These are phyloP conservation scores for Amphipoea lucens DNA, from an alignment of 2,888 invertebrate species.

Conservation along the genomic window DNA sequence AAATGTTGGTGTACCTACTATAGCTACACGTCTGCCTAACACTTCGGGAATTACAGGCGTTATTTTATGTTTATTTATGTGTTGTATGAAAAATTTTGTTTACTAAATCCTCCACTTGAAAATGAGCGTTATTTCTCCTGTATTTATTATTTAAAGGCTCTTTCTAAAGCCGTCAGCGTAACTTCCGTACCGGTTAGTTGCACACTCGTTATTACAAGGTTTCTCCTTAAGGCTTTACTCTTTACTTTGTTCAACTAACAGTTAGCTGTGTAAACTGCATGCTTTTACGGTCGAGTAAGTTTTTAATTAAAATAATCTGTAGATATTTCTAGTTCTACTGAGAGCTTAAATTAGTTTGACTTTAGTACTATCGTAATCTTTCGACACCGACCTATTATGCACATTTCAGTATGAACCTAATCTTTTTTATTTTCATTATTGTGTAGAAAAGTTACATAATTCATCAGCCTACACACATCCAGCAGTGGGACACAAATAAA, in stretches of 20 bases:
- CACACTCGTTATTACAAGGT: constrained; percentile 6
- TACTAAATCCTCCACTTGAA: neutral
- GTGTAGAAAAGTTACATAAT: neutral
- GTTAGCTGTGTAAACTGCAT: constrained; percentile 25
- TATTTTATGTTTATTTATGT: neutral
- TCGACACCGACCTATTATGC: neutral
- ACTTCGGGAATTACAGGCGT: neutral
- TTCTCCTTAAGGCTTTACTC: neutral
- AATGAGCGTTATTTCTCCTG: neutral
- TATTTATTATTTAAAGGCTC: constrained; percentile 27
- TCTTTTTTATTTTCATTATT: neutral
- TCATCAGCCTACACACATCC: neutral
- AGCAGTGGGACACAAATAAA: neutral
- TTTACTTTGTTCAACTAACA: constrained; percentile 27
- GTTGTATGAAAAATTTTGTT: neutral
- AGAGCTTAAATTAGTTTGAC: neutral
- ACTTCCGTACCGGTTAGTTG: constrained; percentile 33
- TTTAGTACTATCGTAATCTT: neutral
- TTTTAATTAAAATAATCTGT: constrained; percentile 30
- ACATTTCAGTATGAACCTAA: neutral
- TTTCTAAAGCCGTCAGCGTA: constrained; percentile 16
- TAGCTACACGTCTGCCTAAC: no score
- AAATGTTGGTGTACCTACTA: no score
- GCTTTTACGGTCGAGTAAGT: constrained; percentile 21
- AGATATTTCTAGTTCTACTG: neutral